phyloP scores from a whole-genome alignment of 2,797 vertebrate genomes.

The Spinus pinus region DNA sequence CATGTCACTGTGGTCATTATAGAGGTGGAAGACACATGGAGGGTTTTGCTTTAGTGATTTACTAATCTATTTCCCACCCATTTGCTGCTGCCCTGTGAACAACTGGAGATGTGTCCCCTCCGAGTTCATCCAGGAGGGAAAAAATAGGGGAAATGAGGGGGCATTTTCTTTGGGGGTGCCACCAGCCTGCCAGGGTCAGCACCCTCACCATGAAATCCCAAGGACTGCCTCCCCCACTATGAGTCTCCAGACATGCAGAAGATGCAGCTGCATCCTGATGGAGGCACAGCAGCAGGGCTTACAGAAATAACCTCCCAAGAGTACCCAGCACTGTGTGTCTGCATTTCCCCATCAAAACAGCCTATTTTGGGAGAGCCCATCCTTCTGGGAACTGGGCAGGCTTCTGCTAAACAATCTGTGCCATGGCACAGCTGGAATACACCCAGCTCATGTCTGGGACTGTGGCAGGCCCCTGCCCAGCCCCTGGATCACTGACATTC shows the following conservation, averaged over 20 bases:
- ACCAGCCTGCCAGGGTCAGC: neutral
- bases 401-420: neutral
- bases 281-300: accelerated
- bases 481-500: accelerated
- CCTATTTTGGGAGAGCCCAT: conserved; percentile 14
- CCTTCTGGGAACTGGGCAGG: conserved; percentile 23
- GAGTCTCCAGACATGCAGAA: neutral
- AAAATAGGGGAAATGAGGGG: neutral
- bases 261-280: neutral
- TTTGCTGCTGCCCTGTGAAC: neutral
- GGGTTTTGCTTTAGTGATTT: neutral
- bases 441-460: accelerated
- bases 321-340: neutral
- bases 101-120: neutral
- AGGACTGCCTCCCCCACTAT: neutral
- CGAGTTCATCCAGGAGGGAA: accelerated
- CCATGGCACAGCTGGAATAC: neutral
- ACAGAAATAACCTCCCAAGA: neutral
- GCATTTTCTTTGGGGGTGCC: neutral
- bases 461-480: neutral
- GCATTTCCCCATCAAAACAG: neutral
- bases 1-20: neutral
- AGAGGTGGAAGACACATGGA: neutral
- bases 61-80: neutral
- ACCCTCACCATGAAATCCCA: neutral